Conservation (phyloP, 1,140 invertebrate genomes). For the Adelges cooleyi region DNA sequence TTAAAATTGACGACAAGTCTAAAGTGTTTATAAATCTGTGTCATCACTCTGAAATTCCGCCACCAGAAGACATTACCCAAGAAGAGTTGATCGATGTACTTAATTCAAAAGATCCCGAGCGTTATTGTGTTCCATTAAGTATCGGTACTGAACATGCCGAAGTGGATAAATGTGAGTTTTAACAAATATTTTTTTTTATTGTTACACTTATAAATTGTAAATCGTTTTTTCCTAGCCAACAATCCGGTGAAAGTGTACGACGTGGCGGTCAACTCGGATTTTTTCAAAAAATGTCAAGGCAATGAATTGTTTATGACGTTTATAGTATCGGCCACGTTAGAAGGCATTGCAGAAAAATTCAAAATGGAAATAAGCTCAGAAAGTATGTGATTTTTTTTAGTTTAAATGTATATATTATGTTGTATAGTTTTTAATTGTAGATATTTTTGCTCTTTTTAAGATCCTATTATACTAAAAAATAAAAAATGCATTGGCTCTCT, state of each 20-base stretch:
- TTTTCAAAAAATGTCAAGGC: constrained; percentile 54
- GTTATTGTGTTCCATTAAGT: constrained; percentile 75
- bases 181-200: no score
- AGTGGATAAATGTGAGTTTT: constrained; percentile 54
- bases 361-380: constrained; percentile 44
- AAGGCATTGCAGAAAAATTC: constrained; percentile 63
- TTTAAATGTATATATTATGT: no score
- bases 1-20: constrained; percentile 47
- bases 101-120: constrained; percentile 54
- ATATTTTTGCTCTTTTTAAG: background rate
- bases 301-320: constrained; percentile 60
- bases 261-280: constrained; percentile 60
- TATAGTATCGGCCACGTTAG: constrained; percentile 59
- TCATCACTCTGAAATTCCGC: constrained; percentile 58
- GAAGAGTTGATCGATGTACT: constrained; percentile 57
- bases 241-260: constrained; percentile 58
- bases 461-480: constrained; percentile 23
- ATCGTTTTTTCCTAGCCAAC: constrained; percentile 42
- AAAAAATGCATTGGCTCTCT: constrained; percentile 17
- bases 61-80: constrained; percentile 67
- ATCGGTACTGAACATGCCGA: constrained; percentile 67
- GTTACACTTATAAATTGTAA: no score
- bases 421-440: background rate
- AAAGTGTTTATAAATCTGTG: constrained; percentile 76
- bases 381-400: background rate